Evolutionary conservation across 2,888 invertebrate genomes (phyloP), one percentile per base, ranked within the genome.

Genomic region (Achlya flavicornis): DNA sequence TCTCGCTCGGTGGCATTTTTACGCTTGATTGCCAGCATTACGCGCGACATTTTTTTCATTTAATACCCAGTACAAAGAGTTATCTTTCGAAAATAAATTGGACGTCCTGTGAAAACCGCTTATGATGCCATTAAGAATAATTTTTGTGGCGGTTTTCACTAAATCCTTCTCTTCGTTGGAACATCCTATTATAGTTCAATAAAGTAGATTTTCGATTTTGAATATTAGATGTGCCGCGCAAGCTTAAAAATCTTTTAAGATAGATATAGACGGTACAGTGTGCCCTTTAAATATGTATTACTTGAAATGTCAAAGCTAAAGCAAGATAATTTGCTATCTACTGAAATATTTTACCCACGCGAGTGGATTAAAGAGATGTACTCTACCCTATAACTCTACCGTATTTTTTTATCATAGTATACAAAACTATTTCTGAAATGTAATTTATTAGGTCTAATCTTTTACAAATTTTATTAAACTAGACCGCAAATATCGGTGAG

Each of bases 31-130:
- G n/a, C 58, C 61, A 64, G 62, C 63, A 68, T 58, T 58, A 43
- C 19, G 53, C 41, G 61, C 61, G 62, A 58, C 64, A 64, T 71
- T 75, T 77, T 78, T 71, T 80, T 78, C 76, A 66, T 80, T 80
- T 79, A 85, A 83, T 84, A 84, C 81, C 71, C 76, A 62, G 63
- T 63, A 75, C 80, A 79, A 80, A 78, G 78, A 82, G 80, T 83
- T 83, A 83, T 81, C 80, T 81, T 78, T 73, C 71, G 77, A 79
- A 83, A 86, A 81, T 80, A 85, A 86, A 86, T 86, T 85, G 84
- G 80, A 83, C 77, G 76, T 69, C 73, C 72, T 75, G 73, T 75
- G 76, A 82, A 83, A 85, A 85, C 85, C 85, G 84, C 84, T 86
- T 83, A 70, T 80, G 80, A 84, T 76, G 77, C 77, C 77, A 84